Conservation (phyloP, 2,797 vertebrate species). For the Eulemur mongoz region DNA sequence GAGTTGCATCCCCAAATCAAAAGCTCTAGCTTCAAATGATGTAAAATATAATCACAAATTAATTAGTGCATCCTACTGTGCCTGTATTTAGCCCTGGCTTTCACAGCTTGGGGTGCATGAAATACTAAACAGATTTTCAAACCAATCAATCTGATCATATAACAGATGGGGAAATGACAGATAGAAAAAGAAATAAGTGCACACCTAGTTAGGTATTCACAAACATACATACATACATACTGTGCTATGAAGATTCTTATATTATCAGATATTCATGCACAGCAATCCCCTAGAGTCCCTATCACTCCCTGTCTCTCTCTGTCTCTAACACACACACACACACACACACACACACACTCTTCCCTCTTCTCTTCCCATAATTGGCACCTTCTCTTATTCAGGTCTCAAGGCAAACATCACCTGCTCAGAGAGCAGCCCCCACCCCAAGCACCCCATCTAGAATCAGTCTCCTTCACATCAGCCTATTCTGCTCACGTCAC, state of each 20-base stretch:
- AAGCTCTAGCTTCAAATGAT: slow-evolving; percentile 3
- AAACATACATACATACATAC: not conserved
- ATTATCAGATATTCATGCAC: not conserved
- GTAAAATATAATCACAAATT: slow-evolving; percentile 61
- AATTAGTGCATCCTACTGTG: slow-evolving; percentile 49
- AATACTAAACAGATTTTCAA: slow-evolving; percentile 67
- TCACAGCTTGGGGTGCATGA: slow-evolving; percentile 59
- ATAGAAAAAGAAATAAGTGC: not conserved
- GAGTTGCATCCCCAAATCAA: not conserved
- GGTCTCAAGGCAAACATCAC: not conserved
- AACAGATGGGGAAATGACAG: slow-evolving; percentile 62
- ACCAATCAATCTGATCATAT: slow-evolving; percentile 60
- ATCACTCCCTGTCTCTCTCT: not conserved
- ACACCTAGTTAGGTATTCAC: not conserved
- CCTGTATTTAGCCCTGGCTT: slow-evolving; percentile 62
- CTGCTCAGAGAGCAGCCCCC: not conserved
- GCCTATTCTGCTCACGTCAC: not conserved
- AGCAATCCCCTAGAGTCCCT: not conserved
- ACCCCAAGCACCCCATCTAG: not conserved
- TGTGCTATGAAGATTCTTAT: not conserved
- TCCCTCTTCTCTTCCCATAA: not conserved
- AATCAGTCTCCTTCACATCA: not conserved
- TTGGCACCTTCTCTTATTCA: not conserved
- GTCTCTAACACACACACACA: not conserved
- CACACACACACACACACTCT: not conserved